phyloP scores from a whole-genome alignment of 2,888 invertebrate genomes.

The Drosophila planitibia region DNA sequence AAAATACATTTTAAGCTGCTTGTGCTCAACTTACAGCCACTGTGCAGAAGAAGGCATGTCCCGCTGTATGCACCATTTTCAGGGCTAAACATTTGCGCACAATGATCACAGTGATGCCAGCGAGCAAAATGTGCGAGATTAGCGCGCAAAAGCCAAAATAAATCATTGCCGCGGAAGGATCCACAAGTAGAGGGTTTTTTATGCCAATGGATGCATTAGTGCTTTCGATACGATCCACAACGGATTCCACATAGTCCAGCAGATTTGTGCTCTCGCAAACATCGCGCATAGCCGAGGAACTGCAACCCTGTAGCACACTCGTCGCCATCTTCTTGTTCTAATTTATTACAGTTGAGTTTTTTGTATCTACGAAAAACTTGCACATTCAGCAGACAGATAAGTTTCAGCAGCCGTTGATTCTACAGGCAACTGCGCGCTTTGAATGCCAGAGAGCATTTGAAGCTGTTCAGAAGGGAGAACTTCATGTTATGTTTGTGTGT shows the following conservation, averaged over 20 bases:
- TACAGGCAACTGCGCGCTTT: slow-evolving; percentile 44
- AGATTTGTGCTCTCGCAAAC: slow-evolving; percentile 41
- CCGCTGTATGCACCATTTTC: slow-evolving; percentile 80
- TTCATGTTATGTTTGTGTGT: slow-evolving; percentile 6
- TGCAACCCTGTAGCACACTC: slow-evolving; percentile 47
- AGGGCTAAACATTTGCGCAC: slow-evolving; percentile 75
- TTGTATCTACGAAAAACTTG: slow-evolving; percentile 58
- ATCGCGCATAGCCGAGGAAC: slow-evolving; percentile 32
- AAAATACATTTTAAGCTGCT: not conserved
- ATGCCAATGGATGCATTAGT: slow-evolving; percentile 11
- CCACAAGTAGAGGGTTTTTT: not conserved
- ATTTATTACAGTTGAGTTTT: not conserved
- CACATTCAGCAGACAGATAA: slow-evolving; percentile 58
- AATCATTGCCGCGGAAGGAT: slow-evolving; percentile 37
- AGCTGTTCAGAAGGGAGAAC: slow-evolving; percentile 34
- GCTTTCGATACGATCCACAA: not conserved
- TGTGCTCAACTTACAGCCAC: slow-evolving; percentile 77
- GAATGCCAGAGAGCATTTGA: slow-evolving; percentile 59
- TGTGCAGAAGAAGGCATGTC: slow-evolving; percentile 84
- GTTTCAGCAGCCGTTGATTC: slow-evolving; percentile 7
- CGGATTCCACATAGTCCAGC: slow-evolving; percentile 14
- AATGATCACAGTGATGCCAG: slow-evolving; percentile 60
- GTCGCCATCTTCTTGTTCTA: slow-evolving; percentile 38
- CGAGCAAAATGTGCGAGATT: slow-evolving; percentile 59
- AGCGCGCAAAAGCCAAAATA: slow-evolving; percentile 68